These are phyloP conservation scores for Perithous albicinctus DNA, from an alignment of 2,888 invertebrate species.

Conservation along the genomic window DNA sequence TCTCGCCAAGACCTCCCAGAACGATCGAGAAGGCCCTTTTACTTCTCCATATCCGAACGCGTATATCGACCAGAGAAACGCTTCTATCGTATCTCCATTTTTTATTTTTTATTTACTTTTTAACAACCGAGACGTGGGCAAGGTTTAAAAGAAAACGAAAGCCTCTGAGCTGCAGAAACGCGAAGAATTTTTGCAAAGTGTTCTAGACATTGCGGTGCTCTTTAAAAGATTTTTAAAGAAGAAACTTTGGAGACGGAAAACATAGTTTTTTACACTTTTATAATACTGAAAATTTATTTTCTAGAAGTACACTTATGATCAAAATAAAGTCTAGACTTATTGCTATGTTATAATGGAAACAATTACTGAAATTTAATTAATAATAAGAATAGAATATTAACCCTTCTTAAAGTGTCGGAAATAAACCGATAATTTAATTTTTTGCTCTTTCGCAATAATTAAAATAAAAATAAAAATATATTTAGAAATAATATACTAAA, in stretches of 20 bases:
- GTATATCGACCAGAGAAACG: constrained; percentile 39
- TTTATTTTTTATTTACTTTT: too few relatives aligned
- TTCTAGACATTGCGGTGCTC: constrained; percentile 4
- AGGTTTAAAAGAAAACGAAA: constrained; percentile 29
- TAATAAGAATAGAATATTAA: too few relatives aligned
- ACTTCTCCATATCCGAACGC: constrained; percentile 51
- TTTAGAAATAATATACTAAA: too few relatives aligned
- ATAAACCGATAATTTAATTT: too few relatives aligned
- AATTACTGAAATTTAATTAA: too few relatives aligned
- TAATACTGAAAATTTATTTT: background rate
- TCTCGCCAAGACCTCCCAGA: constrained; percentile 64
- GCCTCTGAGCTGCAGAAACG: background rate
- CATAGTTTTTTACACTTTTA: background rate
- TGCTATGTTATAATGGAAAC: too few relatives aligned
- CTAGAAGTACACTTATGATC: too few relatives aligned
- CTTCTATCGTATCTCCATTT: constrained; percentile 63
- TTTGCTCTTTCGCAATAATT: too few relatives aligned
- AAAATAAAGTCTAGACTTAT: too few relatives aligned
- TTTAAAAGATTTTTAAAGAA: background rate
- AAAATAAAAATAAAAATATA: too few relatives aligned
- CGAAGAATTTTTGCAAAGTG: background rate
- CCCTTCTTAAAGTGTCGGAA: too few relatives aligned
- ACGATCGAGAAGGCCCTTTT: constrained; percentile 44
- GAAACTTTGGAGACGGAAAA: background rate
- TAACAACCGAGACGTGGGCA: constrained; percentile 16